phyloP scores from a whole-genome alignment of 1,140 invertebrate genomes.

The Hylaeus volcanicus region DNA sequence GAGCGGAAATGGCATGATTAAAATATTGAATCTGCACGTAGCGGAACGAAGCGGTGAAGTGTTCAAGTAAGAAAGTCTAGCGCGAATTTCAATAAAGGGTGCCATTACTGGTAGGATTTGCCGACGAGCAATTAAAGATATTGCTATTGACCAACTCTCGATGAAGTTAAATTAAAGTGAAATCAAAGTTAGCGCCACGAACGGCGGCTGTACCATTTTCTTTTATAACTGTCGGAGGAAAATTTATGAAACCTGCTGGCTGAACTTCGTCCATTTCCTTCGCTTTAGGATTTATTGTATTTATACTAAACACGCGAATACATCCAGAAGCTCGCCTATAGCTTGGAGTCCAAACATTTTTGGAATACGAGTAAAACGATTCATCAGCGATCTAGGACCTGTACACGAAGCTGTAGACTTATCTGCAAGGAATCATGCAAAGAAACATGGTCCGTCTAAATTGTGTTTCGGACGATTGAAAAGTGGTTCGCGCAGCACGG shows the following conservation, averaged over 20 bases:
- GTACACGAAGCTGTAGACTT: too few relatives aligned
- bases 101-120: slow-evolving; percentile 53
- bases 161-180: slow-evolving; percentile 70
- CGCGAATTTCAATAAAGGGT: slow-evolving; percentile 62
- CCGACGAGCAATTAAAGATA: slow-evolving; percentile 65
- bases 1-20: slow-evolving; percentile 49
- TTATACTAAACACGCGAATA: too few relatives aligned
- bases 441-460: too few relatives aligned
- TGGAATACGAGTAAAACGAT: too few relatives aligned
- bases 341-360: too few relatives aligned
- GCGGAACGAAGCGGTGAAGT: slow-evolving; percentile 18
- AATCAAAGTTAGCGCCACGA: slow-evolving; percentile 57
- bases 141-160: slow-evolving; percentile 67
- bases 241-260: neutral
- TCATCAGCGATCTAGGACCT: too few relatives aligned
- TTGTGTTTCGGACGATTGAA: too few relatives aligned
- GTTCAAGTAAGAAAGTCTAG: slow-evolving; percentile 61
- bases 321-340: too few relatives aligned
- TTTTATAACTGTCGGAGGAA: neutral
- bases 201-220: slow-evolving; percentile 37
- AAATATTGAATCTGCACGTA: slow-evolving; percentile 34
- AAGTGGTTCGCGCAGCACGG: slow-evolving; percentile 18
- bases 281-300: neutral
- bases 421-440: too few relatives aligned
- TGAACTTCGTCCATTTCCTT: too few relatives aligned